Conservation (phyloP, 2,888 invertebrate species). For the Napeogenes sylphis region DNA sequence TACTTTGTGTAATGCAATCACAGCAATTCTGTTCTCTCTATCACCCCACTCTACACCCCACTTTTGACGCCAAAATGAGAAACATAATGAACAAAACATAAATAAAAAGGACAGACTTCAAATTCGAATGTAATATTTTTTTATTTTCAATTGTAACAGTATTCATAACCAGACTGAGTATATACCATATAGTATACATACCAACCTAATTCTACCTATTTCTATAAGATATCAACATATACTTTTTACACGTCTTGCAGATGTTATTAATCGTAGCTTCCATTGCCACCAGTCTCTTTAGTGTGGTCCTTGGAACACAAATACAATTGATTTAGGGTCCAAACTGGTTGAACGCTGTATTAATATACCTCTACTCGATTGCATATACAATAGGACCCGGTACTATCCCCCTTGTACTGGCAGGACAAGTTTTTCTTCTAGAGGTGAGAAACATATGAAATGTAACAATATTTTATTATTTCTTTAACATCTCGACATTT, state of each 20-base stretch:
- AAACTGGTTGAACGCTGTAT: constrained; percentile 33
- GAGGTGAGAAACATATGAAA: constrained; percentile 24
- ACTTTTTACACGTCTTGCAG: constrained; percentile 21
- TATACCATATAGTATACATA: too few species aligned
- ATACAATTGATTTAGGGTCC: constrained; percentile 37
- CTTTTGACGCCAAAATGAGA: too few species aligned
- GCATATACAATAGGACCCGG: constrained; percentile 28
- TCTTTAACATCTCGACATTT: too few species aligned
- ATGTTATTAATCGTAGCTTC: constrained; percentile 40
- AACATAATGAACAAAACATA: too few species aligned
- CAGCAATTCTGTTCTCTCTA: too few species aligned
- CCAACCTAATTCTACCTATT: background rate
- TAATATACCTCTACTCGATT: constrained; percentile 32
- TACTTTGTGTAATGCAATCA: too few species aligned
- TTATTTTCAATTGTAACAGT: too few species aligned
- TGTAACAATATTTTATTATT: background rate
- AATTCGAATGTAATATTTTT: too few species aligned
- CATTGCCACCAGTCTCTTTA: constrained; percentile 30
- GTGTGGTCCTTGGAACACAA: constrained; percentile 35
- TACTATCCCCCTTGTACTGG: constrained; percentile 29
- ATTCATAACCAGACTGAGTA: too few species aligned
- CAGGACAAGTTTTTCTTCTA: constrained; percentile 34
- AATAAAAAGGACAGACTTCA: too few species aligned
- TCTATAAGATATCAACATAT: background rate
- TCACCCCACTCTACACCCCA: too few species aligned